Base-by-base conservation (phyloP, 2,888 invertebrate species). In the Chymomyza caudatula region DNA sequence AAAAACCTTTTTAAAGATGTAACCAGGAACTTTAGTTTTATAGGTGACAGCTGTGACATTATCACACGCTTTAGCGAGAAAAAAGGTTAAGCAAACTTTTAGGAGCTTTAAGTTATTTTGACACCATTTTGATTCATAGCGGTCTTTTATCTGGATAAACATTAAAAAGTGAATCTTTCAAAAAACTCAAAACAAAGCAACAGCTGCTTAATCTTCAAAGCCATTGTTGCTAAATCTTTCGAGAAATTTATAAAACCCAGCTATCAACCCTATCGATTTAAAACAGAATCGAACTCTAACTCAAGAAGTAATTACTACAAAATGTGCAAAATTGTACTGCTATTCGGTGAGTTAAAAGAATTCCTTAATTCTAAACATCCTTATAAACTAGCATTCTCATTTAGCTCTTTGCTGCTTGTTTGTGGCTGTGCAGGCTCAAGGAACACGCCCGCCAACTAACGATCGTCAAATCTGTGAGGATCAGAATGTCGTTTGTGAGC, bases 321-420 rank as follows among this genome's bases (percentile, higher is more conserved):
- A 5, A 85, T 85, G 82, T 61, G 63, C 5, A 78, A 82, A 54
- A 6, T 66, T 20, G 25, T 63, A 22, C 53, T 80, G 11, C 47
- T 73, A 13, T 68, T 79, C 19, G 69, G 78, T 79, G 66, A 78
- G 85, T 2, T 11, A n/a, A n/a, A n/a, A n/a, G n/a, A n/a, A n/a
- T 2, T 4, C 43, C 3, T 15, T 44, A 4, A 4, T 3, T 2
- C 11, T n/a, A 13, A 4, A 5, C n/a, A 11, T 29, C 11, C 17
- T 47, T 47, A 47, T 2, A 3, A 47, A 47, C 19, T 22, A 13
- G 1, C 17, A 6, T n/a, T 0, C 5, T 19, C 15, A 2, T 4
- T 23, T 5, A 81, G 78, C 65, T 37, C 15, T 69, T 4, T 29
- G 65, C 47, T 68, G 65, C 42, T 19, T 85, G 42, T 70, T 52